Percentiles rank a stretch among this genome's conserved stretches.
Conservation (phyloP, 2,113 vertebrate genomes). For the Ceuthmochares aereus region DNA sequence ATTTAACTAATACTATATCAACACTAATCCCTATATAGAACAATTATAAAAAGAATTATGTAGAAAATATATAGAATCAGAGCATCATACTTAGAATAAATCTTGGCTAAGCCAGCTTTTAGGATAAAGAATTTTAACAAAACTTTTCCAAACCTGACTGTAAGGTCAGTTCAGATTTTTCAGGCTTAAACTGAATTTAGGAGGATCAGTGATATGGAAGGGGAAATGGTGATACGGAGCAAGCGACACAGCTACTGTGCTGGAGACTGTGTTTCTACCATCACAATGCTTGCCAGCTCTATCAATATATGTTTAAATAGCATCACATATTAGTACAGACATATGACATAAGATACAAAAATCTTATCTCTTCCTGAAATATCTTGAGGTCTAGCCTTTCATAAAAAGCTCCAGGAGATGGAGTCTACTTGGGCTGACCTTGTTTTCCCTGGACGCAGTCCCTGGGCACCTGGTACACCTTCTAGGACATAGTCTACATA, state of each 20-base stretch:
- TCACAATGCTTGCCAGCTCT: background rate
- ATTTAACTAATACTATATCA: background rate
- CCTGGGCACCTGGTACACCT: background rate
- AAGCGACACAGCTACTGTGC: background rate
- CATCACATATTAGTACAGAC: background rate
- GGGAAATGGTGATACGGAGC: background rate
- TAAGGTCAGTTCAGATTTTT: background rate
- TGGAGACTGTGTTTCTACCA: background rate
- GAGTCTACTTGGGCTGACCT: background rate
- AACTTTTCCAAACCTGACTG: background rate
- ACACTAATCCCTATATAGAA: background rate
- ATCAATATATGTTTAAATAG: background rate
- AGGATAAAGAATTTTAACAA: background rate
- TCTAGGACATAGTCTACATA: background rate
- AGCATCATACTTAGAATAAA: background rate
- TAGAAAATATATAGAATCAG: background rate
- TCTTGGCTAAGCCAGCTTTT: background rate
- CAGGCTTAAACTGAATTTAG: background rate
- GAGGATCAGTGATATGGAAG: background rate
- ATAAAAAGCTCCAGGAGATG: background rate
- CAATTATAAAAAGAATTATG: background rate
- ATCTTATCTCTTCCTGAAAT: background rate
- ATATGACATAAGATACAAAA: background rate
- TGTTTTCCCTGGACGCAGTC: background rate
- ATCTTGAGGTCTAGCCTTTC: background rate